Base-by-base conservation (phyloP, 2,797 vertebrate genomes). In the Margarornis squamiger region DNA sequence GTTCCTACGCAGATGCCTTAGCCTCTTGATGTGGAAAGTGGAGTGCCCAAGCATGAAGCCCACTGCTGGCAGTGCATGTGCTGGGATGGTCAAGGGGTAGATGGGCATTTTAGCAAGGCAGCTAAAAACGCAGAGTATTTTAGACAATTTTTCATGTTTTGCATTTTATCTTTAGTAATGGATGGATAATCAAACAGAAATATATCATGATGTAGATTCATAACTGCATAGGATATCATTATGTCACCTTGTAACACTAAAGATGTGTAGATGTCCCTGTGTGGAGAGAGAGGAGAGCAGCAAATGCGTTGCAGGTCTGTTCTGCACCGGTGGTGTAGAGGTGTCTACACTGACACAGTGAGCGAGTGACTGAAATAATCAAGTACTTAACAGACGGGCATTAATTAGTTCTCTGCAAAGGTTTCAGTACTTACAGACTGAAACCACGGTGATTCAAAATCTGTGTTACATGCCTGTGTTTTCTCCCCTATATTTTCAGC, bases 41-140 rank as follows among this genome's bases (percentile, higher is more conserved):
- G 88, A 72, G 72, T 73, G 88, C 81, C 93, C 61, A 63, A 75
- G 95, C 89, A 45, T 36, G 93, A 82, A 94, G 78, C 84, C 97
- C 97, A 96, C 98, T 98, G 98, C 98, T 97, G 98, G 98, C 97
- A 91, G 98, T 98, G 98, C 96, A 57, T 30, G 49, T 96, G 73
- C 96, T 96, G 95, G 96, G 97, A 93, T 87, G 46, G 92, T 92
- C 68, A 86, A 97, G 95, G 95, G 97, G 88, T 66, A 62, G 72
- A 70, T 34, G 95, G 98, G 97, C 97, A 97, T 98, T 98, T 96
- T 92, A 97, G 95, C 94, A 96, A 97, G 98, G 98, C 97, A 98
- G 98, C 98, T 98, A 98, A 95, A 88, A 97, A 97, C 14, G 48
- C 93, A 87, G 97, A 86, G 94, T 93, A 72, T 94, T 27, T 88